phyloP scores from a whole-genome alignment of 2,797 vertebrate genomes.

The Pteronotus mesoamericanus region DNA sequence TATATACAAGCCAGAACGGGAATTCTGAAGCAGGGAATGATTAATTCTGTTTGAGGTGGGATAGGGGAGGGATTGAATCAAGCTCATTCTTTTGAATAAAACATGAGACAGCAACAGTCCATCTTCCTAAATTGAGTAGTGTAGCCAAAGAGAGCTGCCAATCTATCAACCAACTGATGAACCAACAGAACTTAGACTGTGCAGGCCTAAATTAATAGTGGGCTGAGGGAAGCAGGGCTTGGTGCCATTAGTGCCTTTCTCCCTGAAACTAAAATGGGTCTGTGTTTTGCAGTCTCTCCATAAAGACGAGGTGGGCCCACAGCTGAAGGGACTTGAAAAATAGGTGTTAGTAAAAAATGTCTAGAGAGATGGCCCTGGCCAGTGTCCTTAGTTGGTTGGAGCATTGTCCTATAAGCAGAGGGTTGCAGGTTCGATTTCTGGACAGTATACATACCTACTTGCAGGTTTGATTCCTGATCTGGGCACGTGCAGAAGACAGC shows the following conservation, averaged over 20 bases:
- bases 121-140: constrained; percentile 61
- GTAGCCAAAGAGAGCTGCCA: constrained; percentile 59
- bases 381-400: background rate
- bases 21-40: constrained; percentile 35
- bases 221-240: constrained; percentile 27
- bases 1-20: background rate
- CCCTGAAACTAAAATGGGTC: background rate
- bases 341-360: background rate
- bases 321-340: background rate
- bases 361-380: background rate
- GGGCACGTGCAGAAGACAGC: background rate
- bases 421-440: background rate
- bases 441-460: background rate
- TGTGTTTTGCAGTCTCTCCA: background rate
- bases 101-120: constrained; percentile 44
- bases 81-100: constrained; percentile 64
- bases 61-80: constrained; percentile 4
- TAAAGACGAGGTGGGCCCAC: background rate
- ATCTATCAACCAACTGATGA: constrained; percentile 38
- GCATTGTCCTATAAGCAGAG: background rate
- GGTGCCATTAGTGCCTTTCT: constrained; percentile 5
- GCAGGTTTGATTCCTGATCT: background rate
- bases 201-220: background rate
- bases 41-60: constrained; percentile 35
- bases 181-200: constrained; percentile 6